A percentile compares a stretch with the other conserved stretches of the same genome.
Conservation (phyloP, 2,888 invertebrate species). For the Nymphalis polychloros region DNA sequence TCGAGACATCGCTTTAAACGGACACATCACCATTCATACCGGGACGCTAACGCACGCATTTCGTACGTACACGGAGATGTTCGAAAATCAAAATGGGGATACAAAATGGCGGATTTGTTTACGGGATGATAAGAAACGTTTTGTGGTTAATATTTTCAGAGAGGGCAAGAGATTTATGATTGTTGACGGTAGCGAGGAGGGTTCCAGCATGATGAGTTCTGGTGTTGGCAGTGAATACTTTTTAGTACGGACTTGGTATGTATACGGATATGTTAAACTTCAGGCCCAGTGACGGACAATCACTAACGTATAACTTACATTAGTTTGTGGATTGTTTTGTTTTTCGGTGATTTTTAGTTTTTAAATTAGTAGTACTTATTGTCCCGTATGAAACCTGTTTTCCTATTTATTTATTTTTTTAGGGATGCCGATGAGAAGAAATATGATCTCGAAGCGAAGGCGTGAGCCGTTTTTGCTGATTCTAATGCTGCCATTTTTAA, state of each 20-base stretch:
- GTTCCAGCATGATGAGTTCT: conserved; percentile 55
- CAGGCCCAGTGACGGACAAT: conserved; percentile 2
- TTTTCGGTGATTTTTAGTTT: background rate
- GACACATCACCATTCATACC: conserved; percentile 32
- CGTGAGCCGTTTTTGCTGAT: conserved; percentile 51
- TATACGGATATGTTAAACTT: conserved; percentile 46
- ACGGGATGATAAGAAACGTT: conserved; percentile 39
- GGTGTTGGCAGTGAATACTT: conserved; percentile 67
- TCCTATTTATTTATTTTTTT: conserved; percentile 51
- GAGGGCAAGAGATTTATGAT: conserved; percentile 66
- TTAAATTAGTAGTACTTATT: background rate
- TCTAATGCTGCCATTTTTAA: conserved; percentile 35
- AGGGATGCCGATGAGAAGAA: conserved; percentile 75
- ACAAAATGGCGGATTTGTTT: conserved; percentile 22
- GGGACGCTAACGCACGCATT: conserved; percentile 35
- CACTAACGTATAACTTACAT: background rate
- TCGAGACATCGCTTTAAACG: conserved; percentile 23
- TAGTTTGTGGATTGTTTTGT: conserved; percentile 10
- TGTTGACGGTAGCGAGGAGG: conserved; percentile 72
- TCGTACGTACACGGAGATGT: conserved; percentile 11
- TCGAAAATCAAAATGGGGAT: conserved; percentile 25
- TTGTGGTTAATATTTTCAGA: conserved; percentile 71
- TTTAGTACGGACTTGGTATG: conserved; percentile 74
- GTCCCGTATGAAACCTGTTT: conserved; percentile 6
- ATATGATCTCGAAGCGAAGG: conserved; percentile 70